Evolutionary conservation across 2,797 vertebrate species (phyloP).

Genomic region (Enteromius anoplus): DNA sequence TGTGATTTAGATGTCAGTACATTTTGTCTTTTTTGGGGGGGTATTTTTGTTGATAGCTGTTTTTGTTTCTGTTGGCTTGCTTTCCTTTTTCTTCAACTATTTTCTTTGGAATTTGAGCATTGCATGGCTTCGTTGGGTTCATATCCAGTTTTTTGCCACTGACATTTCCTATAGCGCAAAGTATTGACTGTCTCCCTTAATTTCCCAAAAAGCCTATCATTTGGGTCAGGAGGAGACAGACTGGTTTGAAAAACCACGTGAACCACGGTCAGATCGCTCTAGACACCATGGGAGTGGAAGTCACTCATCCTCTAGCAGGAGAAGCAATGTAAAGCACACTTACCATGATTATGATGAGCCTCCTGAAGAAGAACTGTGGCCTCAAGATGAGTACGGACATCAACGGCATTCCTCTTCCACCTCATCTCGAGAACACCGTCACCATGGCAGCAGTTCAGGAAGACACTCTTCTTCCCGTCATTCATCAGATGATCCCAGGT

Average conservation of each 20-base stretch:
- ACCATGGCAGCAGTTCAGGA: constrained; percentile 87
- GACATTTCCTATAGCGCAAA: constrained; percentile 71
- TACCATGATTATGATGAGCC: constrained; percentile 97
- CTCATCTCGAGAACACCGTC: constrained; percentile 88
- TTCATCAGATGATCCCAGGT: constrained; percentile 84
- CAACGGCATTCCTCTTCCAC: constrained; percentile 81
- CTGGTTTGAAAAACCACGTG: constrained; percentile 99
- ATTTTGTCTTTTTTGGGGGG: constrained; percentile 69
- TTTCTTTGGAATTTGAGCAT: constrained; percentile 56
- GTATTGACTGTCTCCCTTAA: constrained; percentile 85
- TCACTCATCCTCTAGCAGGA: constrained; percentile 91
- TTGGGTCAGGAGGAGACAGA: constrained; percentile 99
- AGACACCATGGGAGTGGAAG: constrained; percentile 87
- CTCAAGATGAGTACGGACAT: constrained; percentile 88
- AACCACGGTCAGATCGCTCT: constrained; percentile 90
- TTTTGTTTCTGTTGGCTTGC: constrained; percentile 34
- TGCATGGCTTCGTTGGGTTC: constrained; percentile 85
- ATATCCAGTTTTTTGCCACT: constrained; percentile 58
- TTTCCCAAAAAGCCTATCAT: constrained; percentile 97
- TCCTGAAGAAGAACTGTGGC: constrained; percentile 89
- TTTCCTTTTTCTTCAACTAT: constrained; percentile 7
- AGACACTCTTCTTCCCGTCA: constrained; percentile 90
- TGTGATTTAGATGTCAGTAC: constrained; percentile 61
- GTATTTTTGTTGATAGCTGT: constrained; percentile 60
- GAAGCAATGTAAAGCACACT: constrained; percentile 88